phyloP scores from a whole-genome alignment of 2,888 invertebrate genomes.

The Mycalesis mineus region DNA sequence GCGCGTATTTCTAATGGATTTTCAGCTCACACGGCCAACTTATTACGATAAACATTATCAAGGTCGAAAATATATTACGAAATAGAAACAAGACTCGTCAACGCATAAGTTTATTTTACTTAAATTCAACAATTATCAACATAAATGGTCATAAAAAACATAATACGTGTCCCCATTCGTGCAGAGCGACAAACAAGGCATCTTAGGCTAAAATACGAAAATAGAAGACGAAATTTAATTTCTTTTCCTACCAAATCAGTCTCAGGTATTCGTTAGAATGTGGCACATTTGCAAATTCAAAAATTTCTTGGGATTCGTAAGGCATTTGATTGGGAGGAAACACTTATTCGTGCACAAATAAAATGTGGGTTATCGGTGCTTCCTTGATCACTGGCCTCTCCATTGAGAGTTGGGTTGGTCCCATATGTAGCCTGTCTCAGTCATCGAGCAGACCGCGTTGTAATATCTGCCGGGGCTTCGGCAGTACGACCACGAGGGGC shows the following conservation, averaged over 20 bases:
- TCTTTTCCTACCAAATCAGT: constrained; percentile 63
- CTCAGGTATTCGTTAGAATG: constrained; percentile 63
- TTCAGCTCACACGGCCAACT: constrained; percentile 29
- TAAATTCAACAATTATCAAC: constrained; percentile 49
- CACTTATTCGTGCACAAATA: constrained; percentile 10
- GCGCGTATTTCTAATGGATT: constrained; percentile 46
- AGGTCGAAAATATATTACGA: constrained; percentile 28
- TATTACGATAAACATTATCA: constrained; percentile 26
- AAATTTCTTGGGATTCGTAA: constrained; percentile 14
- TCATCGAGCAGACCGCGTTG: constrained; percentile 93
- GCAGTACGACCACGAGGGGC: constrained; percentile 93
- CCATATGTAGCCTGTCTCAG: constrained; percentile 94
- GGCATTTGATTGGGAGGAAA: constrained; percentile 18
- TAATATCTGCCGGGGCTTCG: constrained; percentile 92
- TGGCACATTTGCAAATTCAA: constrained; percentile 41
- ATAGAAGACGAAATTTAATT: constrained; percentile 68
- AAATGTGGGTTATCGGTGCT: constrained; percentile 10
- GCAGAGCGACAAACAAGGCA: constrained; percentile 36
- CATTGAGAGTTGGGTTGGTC: constrained; percentile 82
- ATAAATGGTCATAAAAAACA: constrained; percentile 44
- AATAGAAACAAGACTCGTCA: constrained; percentile 40
- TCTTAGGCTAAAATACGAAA: constrained; percentile 59
- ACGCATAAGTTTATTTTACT: constrained; percentile 54
- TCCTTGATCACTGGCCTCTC: constrained; percentile 51
- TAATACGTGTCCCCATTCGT: constrained; percentile 12